These are phyloP conservation scores for Cotesia congregata DNA, from an alignment of 2,888 invertebrate species.

Conservation along the genomic window DNA sequence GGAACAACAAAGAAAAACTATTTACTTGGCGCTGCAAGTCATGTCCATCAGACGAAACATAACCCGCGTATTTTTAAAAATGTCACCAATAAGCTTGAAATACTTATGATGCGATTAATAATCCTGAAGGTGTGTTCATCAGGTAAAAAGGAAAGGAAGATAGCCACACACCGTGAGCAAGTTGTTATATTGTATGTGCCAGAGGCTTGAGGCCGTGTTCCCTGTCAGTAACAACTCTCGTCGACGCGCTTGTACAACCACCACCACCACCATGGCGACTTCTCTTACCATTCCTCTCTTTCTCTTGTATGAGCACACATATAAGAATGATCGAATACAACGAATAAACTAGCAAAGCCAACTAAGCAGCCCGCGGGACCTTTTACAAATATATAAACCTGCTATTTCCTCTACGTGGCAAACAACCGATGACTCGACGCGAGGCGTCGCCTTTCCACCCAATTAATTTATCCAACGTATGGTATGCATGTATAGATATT, in stretches of 20 bases:
- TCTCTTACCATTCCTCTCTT: neutral
- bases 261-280: neutral
- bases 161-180: conserved; percentile 17
- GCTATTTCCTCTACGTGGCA: conserved; percentile 30
- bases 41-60: neutral
- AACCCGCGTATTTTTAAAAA: conserved; percentile 2
- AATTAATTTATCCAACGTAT: conserved; percentile 53
- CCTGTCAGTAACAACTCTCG: conserved; percentile 27
- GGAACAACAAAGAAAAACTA: neutral
- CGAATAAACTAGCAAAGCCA: neutral
- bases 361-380: conserved; percentile 20
- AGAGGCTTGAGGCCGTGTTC: conserved; percentile 22
- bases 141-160: conserved; percentile 6
- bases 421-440: conserved; percentile 45
- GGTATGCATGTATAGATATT: conserved; percentile 14
- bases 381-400: conserved; percentile 31
- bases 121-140: conserved; percentile 6
- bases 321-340: neutral
- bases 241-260: conserved; percentile 24
- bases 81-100: conserved; percentile 19
- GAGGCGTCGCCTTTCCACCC: conserved; percentile 42
- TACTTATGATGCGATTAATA: conserved; percentile 17
- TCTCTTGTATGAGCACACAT: too few relatives aligned
- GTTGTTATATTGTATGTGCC: conserved; percentile 18
- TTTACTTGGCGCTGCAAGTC: conserved; percentile 1